Percentiles rank a stretch among this genome's conserved stretches.
These are phyloP conservation scores for Prunella fulvescens DNA, from an alignment of 2,113 vertebrate genomes.

Conservation along the genomic window DNA sequence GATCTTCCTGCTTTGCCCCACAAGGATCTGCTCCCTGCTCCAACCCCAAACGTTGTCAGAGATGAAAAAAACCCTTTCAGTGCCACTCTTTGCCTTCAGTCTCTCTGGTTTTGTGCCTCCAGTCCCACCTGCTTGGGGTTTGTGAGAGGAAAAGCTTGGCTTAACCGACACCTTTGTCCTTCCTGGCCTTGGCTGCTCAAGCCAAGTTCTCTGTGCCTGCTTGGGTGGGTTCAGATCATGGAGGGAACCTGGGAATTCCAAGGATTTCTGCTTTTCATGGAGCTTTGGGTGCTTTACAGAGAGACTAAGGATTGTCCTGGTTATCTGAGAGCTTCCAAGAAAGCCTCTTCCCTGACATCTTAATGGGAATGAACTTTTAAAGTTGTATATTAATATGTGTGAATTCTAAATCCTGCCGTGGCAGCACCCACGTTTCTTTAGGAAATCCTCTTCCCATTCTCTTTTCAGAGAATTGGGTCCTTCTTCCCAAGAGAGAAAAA, in stretches of 20 bases:
- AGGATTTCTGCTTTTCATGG: background rate
- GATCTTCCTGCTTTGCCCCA: background rate
- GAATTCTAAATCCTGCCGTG: background rate
- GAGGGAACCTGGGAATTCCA: background rate
- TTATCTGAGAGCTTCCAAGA: background rate
- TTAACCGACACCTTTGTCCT: background rate
- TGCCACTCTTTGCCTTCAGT: background rate
- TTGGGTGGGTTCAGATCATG: background rate
- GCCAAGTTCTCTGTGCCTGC: background rate
- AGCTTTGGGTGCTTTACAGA: background rate
- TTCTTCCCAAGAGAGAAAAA: background rate
- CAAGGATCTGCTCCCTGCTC: background rate
- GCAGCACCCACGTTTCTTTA: background rate
- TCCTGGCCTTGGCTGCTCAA: background rate
- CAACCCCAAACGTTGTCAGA: background rate
- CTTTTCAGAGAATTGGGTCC: background rate
- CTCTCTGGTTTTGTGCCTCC: background rate
- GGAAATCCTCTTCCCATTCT: background rate
- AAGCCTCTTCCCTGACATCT: background rate
- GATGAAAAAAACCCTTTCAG: background rate
- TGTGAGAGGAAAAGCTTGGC: background rate
- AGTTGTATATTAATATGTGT: fast-evolving
- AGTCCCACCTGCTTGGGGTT: background rate
- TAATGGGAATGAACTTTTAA: background rate
- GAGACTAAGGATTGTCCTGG: background rate